phyloP scores from a whole-genome alignment of 1,140 invertebrate genomes.

The Pseudachorutes palmiensis region DNA sequence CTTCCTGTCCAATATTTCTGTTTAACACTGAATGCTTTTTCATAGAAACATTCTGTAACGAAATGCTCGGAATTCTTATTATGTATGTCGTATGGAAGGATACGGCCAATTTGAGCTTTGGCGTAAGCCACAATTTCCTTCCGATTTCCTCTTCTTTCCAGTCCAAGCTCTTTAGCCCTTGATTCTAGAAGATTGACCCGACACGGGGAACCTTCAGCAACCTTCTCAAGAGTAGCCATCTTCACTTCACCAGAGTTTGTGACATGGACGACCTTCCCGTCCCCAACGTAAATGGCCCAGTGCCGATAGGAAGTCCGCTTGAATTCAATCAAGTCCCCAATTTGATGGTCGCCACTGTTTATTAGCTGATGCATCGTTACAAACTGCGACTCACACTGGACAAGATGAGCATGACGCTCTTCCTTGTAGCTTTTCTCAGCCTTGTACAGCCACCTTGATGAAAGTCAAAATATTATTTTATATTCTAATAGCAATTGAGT shows the following conservation, averaged over 20 bases:
- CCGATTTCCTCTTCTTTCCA: neutral
- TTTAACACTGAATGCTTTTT: neutral
- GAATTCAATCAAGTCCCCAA: constrained; percentile 9
- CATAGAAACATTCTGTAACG: constrained; percentile 2
- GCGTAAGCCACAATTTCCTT: neutral
- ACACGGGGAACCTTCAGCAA: neutral
- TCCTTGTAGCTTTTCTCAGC: neutral
- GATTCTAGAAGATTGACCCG: neutral
- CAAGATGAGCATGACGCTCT: neutral
- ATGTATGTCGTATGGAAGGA: neutral
- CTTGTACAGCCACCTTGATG: neutral
- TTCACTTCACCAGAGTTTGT: neutral
- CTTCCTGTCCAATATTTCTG: neutral
- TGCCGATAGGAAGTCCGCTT: neutral
- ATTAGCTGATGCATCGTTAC: neutral
- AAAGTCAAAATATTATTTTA: no score
- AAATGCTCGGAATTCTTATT: neutral
- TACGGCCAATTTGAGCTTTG: neutral
- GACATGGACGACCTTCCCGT: constrained; percentile 2
- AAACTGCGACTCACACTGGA: neutral
- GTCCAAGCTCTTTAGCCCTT: neutral
- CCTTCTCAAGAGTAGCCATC: neutral
- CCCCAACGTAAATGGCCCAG: constrained; percentile 5
- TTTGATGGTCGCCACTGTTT: neutral
- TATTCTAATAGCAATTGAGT: no score